Base-by-base conservation (phyloP, 2,797 vertebrate genomes). In the Hybognathus amarus region DNA sequence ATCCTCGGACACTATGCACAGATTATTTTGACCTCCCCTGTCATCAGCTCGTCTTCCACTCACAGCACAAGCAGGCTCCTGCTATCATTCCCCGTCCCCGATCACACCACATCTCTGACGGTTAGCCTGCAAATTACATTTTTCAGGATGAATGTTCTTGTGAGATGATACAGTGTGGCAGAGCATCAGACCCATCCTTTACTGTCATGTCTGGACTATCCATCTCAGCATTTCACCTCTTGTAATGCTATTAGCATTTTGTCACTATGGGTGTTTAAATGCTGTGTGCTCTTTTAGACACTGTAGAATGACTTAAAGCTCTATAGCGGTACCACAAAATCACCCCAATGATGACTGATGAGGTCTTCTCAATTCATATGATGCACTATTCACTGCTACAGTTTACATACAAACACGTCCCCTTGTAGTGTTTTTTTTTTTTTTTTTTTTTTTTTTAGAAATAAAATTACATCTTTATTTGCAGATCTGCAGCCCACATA, bases 91-190 rank as follows among this genome's bases (percentile, higher is more conserved):
- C n/a, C n/a, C n/a, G n/a, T n/a, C n/a, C n/a, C 22, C 13, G 67
- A 54, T 54, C 56, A 45, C 17, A 18, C 15, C 42, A 18, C 17
- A 2, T 45, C 30, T 59, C 56, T 50, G 69, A 71, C 22, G 12
- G 24, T 66, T 50, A 68, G 38, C 76, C 59, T 70, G 75, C 33
- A 83, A 71, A 77, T 73, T 1, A 71, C 38, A 77, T 81, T 71
- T 78, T 69, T 77, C 73, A 52, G 50, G 68, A 70, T 47, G 64
- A 61, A 15, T 24, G 50, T 61, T 24, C 15, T 22, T 78, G 59
- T 10, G 47, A 74, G 56, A 45, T 33, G 59, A 63, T 66, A 6
- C n/a, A 63, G 30, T 61, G 56, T 61, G 56, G n/a, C 17, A 22
- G 4, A 24, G 67, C 42, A 11, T 61, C 33, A 9, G n/a, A 18